These are phyloP conservation scores for Pterocles burchelli DNA, from an alignment of 2,113 vertebrate species.

Conservation along the genomic window DNA sequence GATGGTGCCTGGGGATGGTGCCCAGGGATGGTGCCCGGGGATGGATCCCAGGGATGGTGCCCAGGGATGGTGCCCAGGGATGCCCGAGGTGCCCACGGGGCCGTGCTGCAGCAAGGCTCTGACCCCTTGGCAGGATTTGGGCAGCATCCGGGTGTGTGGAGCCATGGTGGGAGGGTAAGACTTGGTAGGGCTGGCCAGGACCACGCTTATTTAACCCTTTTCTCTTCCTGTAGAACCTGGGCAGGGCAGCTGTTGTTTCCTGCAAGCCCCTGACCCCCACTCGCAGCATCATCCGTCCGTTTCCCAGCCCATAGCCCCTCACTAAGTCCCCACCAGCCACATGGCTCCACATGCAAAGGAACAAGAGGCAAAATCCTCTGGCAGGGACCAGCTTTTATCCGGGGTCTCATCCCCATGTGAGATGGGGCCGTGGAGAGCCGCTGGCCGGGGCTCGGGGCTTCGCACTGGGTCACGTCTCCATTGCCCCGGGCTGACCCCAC, in stretches of 20 bases:
- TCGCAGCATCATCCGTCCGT: not conserved
- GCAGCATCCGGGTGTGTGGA: fast-evolving
- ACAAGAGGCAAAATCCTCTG: not conserved
- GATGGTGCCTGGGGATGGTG: too few species aligned
- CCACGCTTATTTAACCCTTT: not conserved
- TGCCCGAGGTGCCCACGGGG: not conserved
- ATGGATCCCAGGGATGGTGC: too few species aligned
- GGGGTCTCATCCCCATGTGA: fast-evolving
- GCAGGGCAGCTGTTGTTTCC: not conserved
- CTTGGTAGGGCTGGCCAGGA: not conserved
- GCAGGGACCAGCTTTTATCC: not conserved
- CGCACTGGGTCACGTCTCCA: not conserved
- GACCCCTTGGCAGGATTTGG: fast-evolving
- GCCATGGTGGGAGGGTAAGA: fast-evolving
- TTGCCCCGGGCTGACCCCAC: not conserved
- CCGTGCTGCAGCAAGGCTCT: not conserved
- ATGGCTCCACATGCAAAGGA: fast-evolving
- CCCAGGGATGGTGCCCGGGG: too few species aligned
- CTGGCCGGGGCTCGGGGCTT: not conserved
- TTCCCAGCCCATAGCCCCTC: not conserved
- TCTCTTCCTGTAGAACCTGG: not conserved
- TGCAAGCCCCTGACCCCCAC: not conserved
- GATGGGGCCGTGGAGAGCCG: not conserved
- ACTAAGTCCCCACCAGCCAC: fast-evolving
- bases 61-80: not conserved